Evolutionary conservation across 2,113 vertebrate species (phyloP).

Genomic region (Rousettus leschenaultii): DNA sequence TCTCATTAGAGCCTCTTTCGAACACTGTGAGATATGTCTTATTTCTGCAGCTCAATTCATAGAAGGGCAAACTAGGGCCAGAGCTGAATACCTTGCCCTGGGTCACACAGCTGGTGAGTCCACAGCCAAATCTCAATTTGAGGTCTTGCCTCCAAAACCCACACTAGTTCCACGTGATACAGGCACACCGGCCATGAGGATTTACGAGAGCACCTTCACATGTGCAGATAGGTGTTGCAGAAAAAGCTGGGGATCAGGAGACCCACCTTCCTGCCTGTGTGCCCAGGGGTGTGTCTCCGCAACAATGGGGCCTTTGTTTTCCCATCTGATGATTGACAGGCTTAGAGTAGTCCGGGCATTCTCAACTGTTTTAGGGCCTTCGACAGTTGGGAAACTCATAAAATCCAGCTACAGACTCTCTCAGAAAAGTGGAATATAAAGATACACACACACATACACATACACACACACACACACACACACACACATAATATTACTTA

Average conservation of each 20-base stretch:
- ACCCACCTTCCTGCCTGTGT: neutral
- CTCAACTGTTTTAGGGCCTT: neutral
- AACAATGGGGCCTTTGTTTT: neutral
- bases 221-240: neutral
- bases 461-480: neutral
- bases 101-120: neutral
- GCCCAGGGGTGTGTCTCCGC: neutral
- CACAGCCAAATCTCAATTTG: neutral
- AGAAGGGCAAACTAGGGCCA: neutral
- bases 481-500: neutral
- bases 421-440: neutral
- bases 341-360: neutral
- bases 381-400: neutral
- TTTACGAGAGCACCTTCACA: neutral
- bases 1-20: neutral
- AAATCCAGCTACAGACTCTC: neutral
- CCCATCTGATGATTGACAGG: neutral
- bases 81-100: neutral
- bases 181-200: fast-evolving
- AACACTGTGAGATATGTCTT: neutral
- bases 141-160: neutral
- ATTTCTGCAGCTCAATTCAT: neutral
- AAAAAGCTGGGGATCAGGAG: neutral
- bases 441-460: neutral
- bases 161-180: neutral